Base-by-base conservation (phyloP, 2,888 invertebrate genomes). In the Hypolimnas misippus region DNA sequence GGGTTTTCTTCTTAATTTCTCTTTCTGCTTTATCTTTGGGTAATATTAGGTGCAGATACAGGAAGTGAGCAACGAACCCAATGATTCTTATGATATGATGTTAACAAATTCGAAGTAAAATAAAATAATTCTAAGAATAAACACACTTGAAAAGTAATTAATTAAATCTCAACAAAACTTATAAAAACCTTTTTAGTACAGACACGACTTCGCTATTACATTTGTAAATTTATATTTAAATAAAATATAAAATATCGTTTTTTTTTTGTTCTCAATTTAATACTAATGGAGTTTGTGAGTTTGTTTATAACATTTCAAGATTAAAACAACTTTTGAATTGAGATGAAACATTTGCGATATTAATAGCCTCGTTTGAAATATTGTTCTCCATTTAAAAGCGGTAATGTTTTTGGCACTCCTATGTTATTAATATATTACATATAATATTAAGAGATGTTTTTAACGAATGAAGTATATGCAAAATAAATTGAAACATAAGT, bases 261-360 rank as follows among this genome's bases (percentile, higher is more conserved):
- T 4, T 10, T 42, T 42, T 10, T 8, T 10, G 42, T 17, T 16
- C 17, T 33, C 17, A 42, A 17, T 46, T 46, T 46, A 21, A 21
- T 21, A 21, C 44, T 46, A 46, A 46, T 46, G 44, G 44, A 46
- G 21, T 21, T 46, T 46, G 21, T n/a, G 21, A 46, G 12, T 21
- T 46, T 46, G 44, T 46, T 46, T 46, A 46, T 46, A 21, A 46
- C n/a, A n/a, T 46, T 10, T 21, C 4, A 21, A 46, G 12, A 46
- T 46, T 10, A 46, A 46, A 46, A 19, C 19, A 46, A 19, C 21
- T 21, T 46, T 19, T 46, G 21, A 46, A 46, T 46, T 46, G 44
- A 46, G 44, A 21, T 21, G 44, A 46, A 46, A 46, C 44, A 46
- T 19, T 46, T 46, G 12, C 21, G 4, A 5, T 46, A 46, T 46